Evolutionary conservation across 2,113 vertebrate species (phyloP).

Genomic region (Tetrax tetrax): DNA sequence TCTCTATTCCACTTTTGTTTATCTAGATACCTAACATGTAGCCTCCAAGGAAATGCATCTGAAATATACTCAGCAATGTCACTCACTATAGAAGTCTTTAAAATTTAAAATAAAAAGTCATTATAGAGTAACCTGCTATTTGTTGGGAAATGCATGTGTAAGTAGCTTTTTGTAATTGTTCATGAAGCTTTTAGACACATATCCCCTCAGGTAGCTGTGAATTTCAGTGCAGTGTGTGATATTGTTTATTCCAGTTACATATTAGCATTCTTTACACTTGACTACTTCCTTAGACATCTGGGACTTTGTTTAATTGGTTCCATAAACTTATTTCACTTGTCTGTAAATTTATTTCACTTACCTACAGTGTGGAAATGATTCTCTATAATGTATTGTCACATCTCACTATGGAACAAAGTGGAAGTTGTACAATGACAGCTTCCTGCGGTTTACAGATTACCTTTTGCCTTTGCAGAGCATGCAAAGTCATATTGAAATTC

Average conservation of each 20-base stretch:
- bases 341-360: neutral
- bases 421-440: neutral
- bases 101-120: neutral
- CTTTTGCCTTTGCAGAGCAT: neutral
- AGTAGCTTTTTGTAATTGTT: neutral
- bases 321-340: conserved; percentile 1
- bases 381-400: neutral
- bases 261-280: conserved; percentile 19
- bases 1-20: neutral
- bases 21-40: neutral
- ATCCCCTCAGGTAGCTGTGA: neutral
- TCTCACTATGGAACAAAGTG: neutral
- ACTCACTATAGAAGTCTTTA: neutral
- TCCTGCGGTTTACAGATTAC: neutral
- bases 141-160: neutral
- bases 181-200: neutral
- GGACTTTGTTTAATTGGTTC: neutral
- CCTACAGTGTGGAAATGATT: neutral
- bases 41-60: neutral
- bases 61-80: neutral
- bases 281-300: neutral
- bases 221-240: neutral
- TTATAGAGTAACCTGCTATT: neutral
- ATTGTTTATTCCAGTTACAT: conserved; percentile 1
- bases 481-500: neutral